Evolutionary conservation across 2,797 vertebrate genomes (phyloP).

Genomic region (Cuniculus paca): DNA sequence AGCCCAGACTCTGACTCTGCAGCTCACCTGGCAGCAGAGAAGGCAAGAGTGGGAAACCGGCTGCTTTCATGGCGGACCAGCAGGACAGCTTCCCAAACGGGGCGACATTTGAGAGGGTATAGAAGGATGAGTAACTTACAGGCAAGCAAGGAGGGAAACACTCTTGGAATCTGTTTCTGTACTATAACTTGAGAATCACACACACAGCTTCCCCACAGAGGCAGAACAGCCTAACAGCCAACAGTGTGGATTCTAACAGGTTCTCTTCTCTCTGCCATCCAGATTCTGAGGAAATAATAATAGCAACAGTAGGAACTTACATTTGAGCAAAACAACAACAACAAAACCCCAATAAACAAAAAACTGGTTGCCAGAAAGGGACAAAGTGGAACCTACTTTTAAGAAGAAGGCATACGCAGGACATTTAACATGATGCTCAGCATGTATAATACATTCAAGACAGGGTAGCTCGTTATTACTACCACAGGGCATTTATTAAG

Average conservation of each 20-base stretch:
- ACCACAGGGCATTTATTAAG: too few relatives aligned
- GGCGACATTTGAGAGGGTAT: neutral
- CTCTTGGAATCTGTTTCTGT: slow-evolving; percentile 1
- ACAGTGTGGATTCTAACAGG: neutral
- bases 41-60: fast-evolving
- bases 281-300: neutral
- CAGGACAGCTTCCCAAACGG: neutral
- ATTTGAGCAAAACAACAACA: neutral
- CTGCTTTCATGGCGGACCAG: fast-evolving
- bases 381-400: neutral
- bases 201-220: neutral
- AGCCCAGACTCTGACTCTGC: neutral
- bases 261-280: neutral
- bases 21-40: neutral
- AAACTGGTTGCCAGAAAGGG: neutral
- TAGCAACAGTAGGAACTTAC: neutral
- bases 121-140: neutral
- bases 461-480: neutral
- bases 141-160: neutral
- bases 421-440: neutral
- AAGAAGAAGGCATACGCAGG: neutral
- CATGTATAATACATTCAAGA: fast-evolving
- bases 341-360: too few relatives aligned
- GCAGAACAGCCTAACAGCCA: neutral
- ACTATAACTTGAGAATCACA: neutral